Percentiles rank a stretch among this genome's conserved stretches.
These are phyloP conservation scores for Aspidiotus rigidus DNA, from an alignment of 2,888 invertebrate genomes.

Conservation along the genomic window DNA sequence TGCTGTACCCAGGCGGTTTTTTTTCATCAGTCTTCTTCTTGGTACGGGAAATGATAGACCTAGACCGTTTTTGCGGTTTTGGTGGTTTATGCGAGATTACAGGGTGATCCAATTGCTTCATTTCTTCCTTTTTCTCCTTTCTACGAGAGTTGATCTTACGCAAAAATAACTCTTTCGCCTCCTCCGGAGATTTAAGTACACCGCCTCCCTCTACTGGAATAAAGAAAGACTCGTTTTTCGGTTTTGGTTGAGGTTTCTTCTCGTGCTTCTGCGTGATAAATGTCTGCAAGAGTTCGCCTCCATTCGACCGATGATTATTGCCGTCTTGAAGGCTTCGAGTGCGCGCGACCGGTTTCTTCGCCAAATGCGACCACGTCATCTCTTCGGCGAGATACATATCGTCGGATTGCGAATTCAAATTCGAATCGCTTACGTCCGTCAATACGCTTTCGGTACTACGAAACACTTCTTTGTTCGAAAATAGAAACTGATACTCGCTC, in stretches of 20 bases:
- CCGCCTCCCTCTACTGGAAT: conserved; percentile 37
- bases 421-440: conserved; percentile 54
- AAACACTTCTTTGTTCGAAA: conserved; percentile 36
- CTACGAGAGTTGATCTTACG: conserved; percentile 22
- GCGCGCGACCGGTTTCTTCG: conserved; percentile 41
- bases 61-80: conserved; percentile 49
- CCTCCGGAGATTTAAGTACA: conserved; percentile 15
- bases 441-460: conserved; percentile 69
- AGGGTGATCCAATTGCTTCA: conserved; percentile 35
- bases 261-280: conserved; percentile 33
- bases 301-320: conserved; percentile 34
- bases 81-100: conserved; percentile 63
- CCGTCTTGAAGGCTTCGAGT: conserved; percentile 47
- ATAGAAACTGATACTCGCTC: conserved; percentile 49
- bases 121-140: neutral
- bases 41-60: neutral
- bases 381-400: conserved; percentile 35
- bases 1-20: neutral
- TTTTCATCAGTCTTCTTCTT: neutral
- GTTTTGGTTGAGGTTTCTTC: neutral
- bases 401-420: conserved; percentile 44
- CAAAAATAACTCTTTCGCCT: conserved; percentile 23
- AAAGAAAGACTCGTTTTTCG: conserved; percentile 39
- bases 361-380: conserved; percentile 32
- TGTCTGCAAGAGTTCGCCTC: conserved; percentile 23